Base-by-base conservation (phyloP, 2,888 invertebrate species). In the Tanypteryx hageni region DNA sequence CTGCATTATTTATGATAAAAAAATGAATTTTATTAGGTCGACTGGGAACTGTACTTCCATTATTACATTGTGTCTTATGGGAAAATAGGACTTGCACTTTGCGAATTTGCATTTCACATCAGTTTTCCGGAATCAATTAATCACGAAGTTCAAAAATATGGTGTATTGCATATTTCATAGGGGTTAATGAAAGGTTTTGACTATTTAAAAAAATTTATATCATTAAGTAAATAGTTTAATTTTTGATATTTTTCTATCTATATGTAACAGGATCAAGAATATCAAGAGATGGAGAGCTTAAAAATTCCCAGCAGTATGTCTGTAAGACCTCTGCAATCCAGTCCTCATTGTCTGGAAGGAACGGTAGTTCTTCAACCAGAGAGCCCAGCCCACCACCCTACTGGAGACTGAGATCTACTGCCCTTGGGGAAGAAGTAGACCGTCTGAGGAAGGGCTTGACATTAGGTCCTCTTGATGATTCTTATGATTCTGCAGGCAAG, bases 401-500 rank as follows among this genome's bases (percentile, higher is more conserved):
- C 0, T 44, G 61, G 44, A 89, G 89, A 44, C 68, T 64, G 18
- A 14, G 64, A 18, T 59, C 61, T 31, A 56, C 18, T n/a, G 64
- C 58, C 44, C 89, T 89, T 44, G 68, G 64, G 14, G 89, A 89
- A 56, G 89, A 89, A 56, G 89, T 64, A 11, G 89, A 89, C n/a
- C 44, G 89, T 9, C 68, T 89, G 44, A 89, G 89, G n/a, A 89
- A 89, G 56, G 89, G 89, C 7, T 44, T 89, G 10, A 64, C 89
- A 16, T 18, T 89, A 44, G 89, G 89, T n/a, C 89, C 89, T 18
- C 89, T 89, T 18, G 89, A 89, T 89, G 89, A 89, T n/a, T 89
- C 89, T 4, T 89, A 64, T 68, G 89, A 89, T 31, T 44, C 89
- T 11, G 89, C 89, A 31, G 89, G 89, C 64, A 18, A 44, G 61